phyloP scores from a whole-genome alignment of 2,113 vertebrate species.

The Mesembrinibis cayennensis region DNA sequence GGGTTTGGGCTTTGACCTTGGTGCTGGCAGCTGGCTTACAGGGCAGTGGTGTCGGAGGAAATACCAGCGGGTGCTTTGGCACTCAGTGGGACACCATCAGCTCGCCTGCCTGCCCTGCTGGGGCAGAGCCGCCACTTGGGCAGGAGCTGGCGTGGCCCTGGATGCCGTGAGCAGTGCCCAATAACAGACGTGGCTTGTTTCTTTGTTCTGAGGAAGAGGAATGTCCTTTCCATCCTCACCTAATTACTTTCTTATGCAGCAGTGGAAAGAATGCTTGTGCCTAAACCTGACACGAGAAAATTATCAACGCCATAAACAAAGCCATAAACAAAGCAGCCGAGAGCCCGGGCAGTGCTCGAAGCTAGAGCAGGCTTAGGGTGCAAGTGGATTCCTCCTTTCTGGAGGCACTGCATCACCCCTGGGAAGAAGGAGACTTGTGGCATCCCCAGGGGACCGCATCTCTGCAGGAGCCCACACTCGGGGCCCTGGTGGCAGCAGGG shows the following conservation, averaged over 20 bases:
- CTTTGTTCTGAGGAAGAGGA: slow-evolving; percentile 56
- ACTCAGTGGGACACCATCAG: neutral
- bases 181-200: neutral
- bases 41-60: neutral
- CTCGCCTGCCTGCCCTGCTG: rapidly evolving
- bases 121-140: neutral
- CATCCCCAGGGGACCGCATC: neutral
- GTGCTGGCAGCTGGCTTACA: neutral
- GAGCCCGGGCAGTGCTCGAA: slow-evolving; percentile 6
- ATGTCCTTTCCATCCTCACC: slow-evolving; percentile 51
- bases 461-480: neutral
- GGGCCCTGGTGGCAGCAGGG: rapidly evolving
- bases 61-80: neutral
- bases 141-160: neutral
- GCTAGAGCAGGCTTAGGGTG: neutral
- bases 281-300: slow-evolving; percentile 66
- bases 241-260: slow-evolving; percentile 72
- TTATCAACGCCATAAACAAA: slow-evolving; percentile 69
- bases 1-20: neutral
- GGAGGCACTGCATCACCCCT: slow-evolving; percentile 5
- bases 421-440: slow-evolving; percentile 6
- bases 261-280: slow-evolving; percentile 61
- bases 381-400: slow-evolving; percentile 43
- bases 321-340: slow-evolving; percentile 22
- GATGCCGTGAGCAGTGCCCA: neutral